These are phyloP conservation scores for Globodera rostochiensis DNA, from an alignment of 1,140 invertebrate genomes.

Conservation along the genomic window DNA sequence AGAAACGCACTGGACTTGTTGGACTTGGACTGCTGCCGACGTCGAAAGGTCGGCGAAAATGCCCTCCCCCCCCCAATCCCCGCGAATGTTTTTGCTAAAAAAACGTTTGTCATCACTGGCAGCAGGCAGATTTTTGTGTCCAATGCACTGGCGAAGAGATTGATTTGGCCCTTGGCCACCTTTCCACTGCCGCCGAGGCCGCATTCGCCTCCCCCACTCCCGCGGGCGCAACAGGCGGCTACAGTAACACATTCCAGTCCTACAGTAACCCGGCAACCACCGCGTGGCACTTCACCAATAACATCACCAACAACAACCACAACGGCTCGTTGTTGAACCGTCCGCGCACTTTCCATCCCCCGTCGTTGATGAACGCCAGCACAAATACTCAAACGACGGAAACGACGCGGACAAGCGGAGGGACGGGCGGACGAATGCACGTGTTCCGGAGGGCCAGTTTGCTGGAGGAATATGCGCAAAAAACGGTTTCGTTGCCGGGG, in stretches of 20 bases:
- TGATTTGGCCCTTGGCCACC: not conserved
- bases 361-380: constrained; percentile 25
- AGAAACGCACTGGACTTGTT: not conserved
- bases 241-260: not conserved
- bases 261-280: not conserved
- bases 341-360: not conserved
- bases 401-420: constrained; percentile 9
- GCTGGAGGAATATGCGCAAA: constrained; percentile 23
- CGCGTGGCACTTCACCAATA: not conserved
- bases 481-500: not conserved
- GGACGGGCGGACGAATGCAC: constrained; percentile 20
- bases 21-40: not conserved
- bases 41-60: not conserved
- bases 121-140: constrained; percentile 1
- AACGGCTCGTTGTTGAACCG: not conserved
- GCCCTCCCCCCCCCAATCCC: no score
- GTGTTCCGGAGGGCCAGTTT: constrained; percentile 19
- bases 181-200: not conserved
- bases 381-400: constrained; percentile 30
- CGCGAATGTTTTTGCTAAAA: no score
- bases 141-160: not conserved
- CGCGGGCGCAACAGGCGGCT: not conserved
- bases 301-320: not conserved
- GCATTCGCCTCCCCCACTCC: not conserved
- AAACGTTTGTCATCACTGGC: no score